Percentiles rank a stretch among this genome's conserved stretches.
Conservation (phyloP, 2,797 vertebrate species). For the Clarias pachynema region DNA sequence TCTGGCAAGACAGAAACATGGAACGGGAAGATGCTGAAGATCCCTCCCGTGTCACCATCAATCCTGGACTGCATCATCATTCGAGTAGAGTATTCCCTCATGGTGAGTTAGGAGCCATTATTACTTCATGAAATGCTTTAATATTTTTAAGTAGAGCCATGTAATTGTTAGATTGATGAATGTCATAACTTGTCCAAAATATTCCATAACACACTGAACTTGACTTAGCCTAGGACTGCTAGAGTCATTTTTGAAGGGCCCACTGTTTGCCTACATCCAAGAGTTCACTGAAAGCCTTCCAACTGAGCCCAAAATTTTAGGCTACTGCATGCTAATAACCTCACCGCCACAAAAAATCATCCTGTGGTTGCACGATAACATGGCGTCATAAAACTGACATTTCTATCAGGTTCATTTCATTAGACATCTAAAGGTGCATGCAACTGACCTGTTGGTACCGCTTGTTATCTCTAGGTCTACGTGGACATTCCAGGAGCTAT, state of each 20-base stretch:
- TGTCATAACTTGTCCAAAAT: neutral
- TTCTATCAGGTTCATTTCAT: constrained; percentile 46
- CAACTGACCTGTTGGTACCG: constrained; percentile 3
- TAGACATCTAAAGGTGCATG: neutral
- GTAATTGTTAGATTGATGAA: too few species aligned
- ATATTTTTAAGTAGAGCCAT: neutral
- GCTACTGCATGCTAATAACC: constrained; percentile 61
- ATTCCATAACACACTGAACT: neutral
- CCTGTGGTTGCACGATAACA: constrained; percentile 51
- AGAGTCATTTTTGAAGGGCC: neutral
- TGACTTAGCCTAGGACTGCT: too few species aligned
- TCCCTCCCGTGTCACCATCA: constrained; percentile 95
- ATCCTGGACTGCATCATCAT: constrained; percentile 97
- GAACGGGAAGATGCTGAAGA: constrained; percentile 93
- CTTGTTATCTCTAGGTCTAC: constrained; percentile 80
- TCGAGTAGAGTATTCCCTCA: constrained; percentile 90
- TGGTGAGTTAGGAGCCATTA: constrained; percentile 75
- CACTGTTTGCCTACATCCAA: too few species aligned
- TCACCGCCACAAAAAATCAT: constrained; percentile 60
- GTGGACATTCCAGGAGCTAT: constrained; percentile 95
- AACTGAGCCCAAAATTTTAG: constrained; percentile 69
- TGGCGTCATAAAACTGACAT: constrained; percentile 55
- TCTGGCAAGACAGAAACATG: constrained; percentile 96
- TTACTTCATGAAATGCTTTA: neutral
- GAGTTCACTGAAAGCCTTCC: neutral